Conservation (phyloP, 2,797 vertebrate species). For the Bryconaethiops microstoma region DNA sequence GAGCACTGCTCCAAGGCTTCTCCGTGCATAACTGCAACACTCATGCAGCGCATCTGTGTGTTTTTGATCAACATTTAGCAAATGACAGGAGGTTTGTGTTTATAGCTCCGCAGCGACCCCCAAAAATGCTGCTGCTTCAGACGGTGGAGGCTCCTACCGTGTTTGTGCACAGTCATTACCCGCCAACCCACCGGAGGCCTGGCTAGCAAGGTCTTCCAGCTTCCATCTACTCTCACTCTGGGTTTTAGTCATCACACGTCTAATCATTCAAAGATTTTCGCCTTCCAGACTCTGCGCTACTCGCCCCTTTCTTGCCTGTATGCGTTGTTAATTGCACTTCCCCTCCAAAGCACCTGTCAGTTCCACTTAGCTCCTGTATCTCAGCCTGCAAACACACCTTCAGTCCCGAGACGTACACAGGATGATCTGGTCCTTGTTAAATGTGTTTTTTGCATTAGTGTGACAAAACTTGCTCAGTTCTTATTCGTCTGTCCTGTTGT, state of each 20-base stretch:
- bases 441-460: background rate
- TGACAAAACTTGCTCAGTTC: background rate
- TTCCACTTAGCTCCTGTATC: background rate
- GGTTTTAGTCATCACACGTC: constrained; percentile 1
- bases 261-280: background rate
- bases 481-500: background rate
- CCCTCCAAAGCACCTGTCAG: background rate
- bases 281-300: background rate
- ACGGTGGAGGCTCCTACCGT: background rate
- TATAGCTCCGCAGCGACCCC: background rate
- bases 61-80: background rate
- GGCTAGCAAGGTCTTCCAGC: constrained; percentile 3
- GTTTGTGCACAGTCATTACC: constrained; percentile 63
- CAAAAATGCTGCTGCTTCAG: background rate
- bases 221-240: constrained; percentile 26
- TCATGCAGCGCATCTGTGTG: background rate
- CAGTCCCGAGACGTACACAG: background rate
- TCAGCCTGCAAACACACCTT: background rate
- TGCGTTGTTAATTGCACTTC: background rate
- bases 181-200: constrained; percentile 43
- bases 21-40: no score
- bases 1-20: background rate
- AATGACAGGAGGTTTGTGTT: background rate
- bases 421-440: background rate
- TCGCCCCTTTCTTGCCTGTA: background rate